Evolutionary conservation across 2,113 vertebrate species (phyloP).

Genomic region (Odocoileus virginianus): DNA sequence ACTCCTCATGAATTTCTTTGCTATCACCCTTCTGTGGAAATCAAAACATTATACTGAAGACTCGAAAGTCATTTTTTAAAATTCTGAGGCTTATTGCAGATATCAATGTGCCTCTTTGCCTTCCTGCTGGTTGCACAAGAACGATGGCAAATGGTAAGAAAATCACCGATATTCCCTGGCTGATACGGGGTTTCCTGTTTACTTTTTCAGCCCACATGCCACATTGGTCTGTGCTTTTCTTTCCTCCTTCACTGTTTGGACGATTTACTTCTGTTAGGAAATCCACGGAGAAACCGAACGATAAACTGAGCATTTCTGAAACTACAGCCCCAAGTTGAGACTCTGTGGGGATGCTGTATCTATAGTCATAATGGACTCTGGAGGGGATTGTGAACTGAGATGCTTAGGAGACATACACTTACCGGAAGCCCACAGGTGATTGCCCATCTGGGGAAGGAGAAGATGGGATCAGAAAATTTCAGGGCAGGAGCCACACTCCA

Average conservation of each 20-base stretch:
- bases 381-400: conserved; percentile 56
- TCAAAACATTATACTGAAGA: neutral
- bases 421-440: conserved; percentile 23
- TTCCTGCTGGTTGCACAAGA: neutral
- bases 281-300: neutral
- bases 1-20: neutral
- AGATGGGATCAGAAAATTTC: neutral
- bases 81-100: neutral
- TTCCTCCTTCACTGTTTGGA: neutral
- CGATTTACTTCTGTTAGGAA: neutral
- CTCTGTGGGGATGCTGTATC: conserved; percentile 17
- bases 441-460: neutral
- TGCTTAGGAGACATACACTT: conserved; percentile 48
- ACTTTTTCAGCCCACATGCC: neutral
- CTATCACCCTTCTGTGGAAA: neutral
- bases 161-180: neutral
- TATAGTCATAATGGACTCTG: conserved; percentile 47
- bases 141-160: neutral
- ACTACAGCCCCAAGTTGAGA: conserved; percentile 26
- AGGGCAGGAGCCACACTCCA: fast-evolving
- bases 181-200: neutral
- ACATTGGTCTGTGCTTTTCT: neutral
- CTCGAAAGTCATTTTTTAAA: neutral
- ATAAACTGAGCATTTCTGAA: conserved; percentile 62
- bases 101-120: neutral